Percentiles rank a stretch among this genome's conserved stretches.
phyloP scores from a whole-genome alignment of 2,888 invertebrate genomes.

The Netelia inedita region DNA sequence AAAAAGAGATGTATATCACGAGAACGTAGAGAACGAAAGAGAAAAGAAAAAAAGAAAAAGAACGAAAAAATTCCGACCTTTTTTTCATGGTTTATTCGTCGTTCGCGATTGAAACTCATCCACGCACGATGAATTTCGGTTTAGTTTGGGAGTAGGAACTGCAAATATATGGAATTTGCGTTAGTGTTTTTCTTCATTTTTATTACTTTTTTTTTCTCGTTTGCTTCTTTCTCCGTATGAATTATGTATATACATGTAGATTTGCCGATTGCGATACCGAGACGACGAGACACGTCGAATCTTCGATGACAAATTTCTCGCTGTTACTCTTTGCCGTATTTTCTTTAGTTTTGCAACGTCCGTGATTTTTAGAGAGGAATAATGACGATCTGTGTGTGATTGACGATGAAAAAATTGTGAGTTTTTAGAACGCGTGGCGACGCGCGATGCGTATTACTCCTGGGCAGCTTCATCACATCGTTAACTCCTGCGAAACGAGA shows the following conservation, averaged over 20 bases:
- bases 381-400: slow-evolving; percentile 74
- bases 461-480: slow-evolving; percentile 83
- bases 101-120: background rate
- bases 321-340: slow-evolving; percentile 58
- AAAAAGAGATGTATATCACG: slow-evolving; percentile 45
- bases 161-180: slow-evolving; percentile 33
- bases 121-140: background rate
- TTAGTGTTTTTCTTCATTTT: slow-evolving; percentile 47
- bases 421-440: slow-evolving; percentile 72
- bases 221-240: slow-evolving; percentile 76
- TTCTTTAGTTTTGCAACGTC: slow-evolving; percentile 66
- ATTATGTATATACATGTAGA: slow-evolving; percentile 82
- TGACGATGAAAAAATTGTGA: slow-evolving; percentile 80
- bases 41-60: background rate
- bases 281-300: slow-evolving; percentile 41
- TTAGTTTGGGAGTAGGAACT: slow-evolving; percentile 4
- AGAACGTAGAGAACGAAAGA: background rate
- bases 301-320: slow-evolving; percentile 47
- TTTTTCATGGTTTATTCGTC: background rate
- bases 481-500: slow-evolving; percentile 80
- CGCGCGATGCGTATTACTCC: slow-evolving; percentile 73
- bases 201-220: slow-evolving; percentile 45
- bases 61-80: background rate
- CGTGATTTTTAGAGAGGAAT: slow-evolving; percentile 76
- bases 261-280: slow-evolving; percentile 68